Evolutionary conservation across 2,113 vertebrate species (phyloP), one percentile per base, ranked within the genome.

Genomic region (Zosterops pallidus): DNA sequence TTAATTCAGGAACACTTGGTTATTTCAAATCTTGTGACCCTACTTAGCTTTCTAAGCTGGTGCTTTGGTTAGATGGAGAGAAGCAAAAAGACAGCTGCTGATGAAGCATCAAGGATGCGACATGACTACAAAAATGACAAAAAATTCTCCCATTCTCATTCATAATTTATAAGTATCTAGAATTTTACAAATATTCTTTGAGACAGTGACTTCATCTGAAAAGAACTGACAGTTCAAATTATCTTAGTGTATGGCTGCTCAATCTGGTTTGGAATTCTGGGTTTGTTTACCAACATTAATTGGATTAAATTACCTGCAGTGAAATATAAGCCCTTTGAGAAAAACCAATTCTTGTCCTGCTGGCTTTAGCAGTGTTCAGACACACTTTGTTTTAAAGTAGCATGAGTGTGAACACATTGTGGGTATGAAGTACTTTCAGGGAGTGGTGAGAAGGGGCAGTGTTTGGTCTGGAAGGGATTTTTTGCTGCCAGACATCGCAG

Each of bases 291-390:
- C 81, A 93, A 28, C 64, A 88, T 91, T 91, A 86, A 83, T 87
- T 83, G 64, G 65, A 86, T 95, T 93, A 74, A 95, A 96, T 93
- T 92, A 95, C 78, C 91, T 95, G 78, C 81, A 92, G 68, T 67
- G 60, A 95, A 94, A 91, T 63, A 59, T 8, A 80, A 90, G 8
- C 50, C 31, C 81, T 90, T 89, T 35, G 57, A 87, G 57, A 55
- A 77, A 94, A 85, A 87, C 0, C 82, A 70, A 2, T 74, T 55
- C 59, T 82, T 75, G 47, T 41, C 53, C 41, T 80, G 42, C 16
- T 89, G 84, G 41, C 26, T 84, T 83, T 44, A 76, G 60, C 82
- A 86, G 24, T 19, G 25, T 56, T 82, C 49, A 81, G 42, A 19
- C 29, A 52, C 35, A 63, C 19, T 88, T 74, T 55, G 39, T 31